These are phyloP conservation scores for Mionectes olivaceus DNA, from an alignment of 2,797 vertebrate genomes.

Conservation along the genomic window DNA sequence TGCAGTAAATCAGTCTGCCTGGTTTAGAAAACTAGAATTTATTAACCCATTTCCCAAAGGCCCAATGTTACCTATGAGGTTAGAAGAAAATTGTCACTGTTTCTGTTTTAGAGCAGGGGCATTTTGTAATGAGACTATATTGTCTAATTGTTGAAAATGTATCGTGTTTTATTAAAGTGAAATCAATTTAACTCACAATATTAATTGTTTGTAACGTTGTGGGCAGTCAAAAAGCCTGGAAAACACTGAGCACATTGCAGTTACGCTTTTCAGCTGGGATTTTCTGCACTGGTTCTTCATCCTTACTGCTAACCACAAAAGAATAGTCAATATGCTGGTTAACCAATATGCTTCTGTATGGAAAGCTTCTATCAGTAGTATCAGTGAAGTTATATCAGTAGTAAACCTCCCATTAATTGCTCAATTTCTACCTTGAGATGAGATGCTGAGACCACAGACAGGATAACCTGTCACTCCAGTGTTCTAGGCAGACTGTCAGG, in stretches of 20 bases:
- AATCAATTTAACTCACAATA: neutral
- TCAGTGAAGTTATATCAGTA: conserved; percentile 69
- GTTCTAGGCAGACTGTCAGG: conserved; percentile 39
- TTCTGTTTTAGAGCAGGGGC: neutral
- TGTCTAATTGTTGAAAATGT: neutral
- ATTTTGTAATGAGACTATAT: neutral
- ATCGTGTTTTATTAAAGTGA: neutral
- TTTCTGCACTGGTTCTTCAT: neutral
- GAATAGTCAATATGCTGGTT: neutral
- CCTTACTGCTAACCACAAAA: neutral
- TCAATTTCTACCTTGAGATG: conserved; percentile 7
- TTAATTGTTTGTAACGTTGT: conserved; percentile 11
- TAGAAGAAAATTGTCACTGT: conserved; percentile 22
- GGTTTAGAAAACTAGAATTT: conserved; percentile 60
- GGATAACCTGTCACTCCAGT: conserved; percentile 40
- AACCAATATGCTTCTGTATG: neutral
- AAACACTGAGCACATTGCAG: neutral
- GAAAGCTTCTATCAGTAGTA: conserved; percentile 23
- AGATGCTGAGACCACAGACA: conserved; percentile 40
- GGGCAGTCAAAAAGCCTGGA: neutral
- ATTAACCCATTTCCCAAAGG: conserved; percentile 54
- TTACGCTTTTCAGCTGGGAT: neutral
- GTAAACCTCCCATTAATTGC: conserved; percentile 75
- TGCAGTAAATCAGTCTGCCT: conserved; percentile 29
- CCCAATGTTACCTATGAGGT: conserved; percentile 14